phyloP scores from a whole-genome alignment of 2,888 invertebrate species.

The Pandemis heparana region DNA sequence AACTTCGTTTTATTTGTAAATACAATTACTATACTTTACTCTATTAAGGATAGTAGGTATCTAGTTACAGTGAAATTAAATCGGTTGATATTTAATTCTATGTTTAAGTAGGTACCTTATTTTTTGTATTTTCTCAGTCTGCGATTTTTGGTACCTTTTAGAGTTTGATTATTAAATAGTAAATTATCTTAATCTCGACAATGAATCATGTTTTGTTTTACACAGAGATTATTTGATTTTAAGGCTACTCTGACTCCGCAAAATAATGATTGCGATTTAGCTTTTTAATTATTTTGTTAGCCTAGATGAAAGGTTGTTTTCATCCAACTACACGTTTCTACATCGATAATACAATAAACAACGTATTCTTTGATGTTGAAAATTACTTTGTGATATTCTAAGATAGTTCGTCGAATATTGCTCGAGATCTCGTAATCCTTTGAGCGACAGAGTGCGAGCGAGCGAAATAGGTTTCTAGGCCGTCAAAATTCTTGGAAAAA shows the following conservation, averaged over 20 bases:
- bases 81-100: too few relatives aligned
- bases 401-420: not conserved
- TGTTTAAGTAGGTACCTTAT: too few relatives aligned
- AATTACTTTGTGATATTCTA: not conserved
- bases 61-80: too few relatives aligned
- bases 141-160: too few relatives aligned
- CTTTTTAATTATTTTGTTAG: not conserved
- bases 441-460: not conserved
- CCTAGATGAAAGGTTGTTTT: slow-evolving; percentile 21
- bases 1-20: too few relatives aligned
- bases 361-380: not conserved
- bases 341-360: not conserved
- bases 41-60: too few relatives aligned
- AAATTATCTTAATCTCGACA: not conserved
- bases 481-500: slow-evolving; percentile 8
- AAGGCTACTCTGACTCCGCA: not conserved
- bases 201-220: not conserved
- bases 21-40: too few relatives aligned
- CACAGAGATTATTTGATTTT: slow-evolving; percentile 4
- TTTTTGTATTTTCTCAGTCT: too few relatives aligned
- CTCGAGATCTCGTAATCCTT: slow-evolving; percentile 3
- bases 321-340: not conserved
- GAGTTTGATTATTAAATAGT: too few relatives aligned
- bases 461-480: slow-evolving; percentile 10
- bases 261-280: slow-evolving; percentile 8